Conservation (phyloP, 2,888 invertebrate species). For the Icerya purchasi region DNA sequence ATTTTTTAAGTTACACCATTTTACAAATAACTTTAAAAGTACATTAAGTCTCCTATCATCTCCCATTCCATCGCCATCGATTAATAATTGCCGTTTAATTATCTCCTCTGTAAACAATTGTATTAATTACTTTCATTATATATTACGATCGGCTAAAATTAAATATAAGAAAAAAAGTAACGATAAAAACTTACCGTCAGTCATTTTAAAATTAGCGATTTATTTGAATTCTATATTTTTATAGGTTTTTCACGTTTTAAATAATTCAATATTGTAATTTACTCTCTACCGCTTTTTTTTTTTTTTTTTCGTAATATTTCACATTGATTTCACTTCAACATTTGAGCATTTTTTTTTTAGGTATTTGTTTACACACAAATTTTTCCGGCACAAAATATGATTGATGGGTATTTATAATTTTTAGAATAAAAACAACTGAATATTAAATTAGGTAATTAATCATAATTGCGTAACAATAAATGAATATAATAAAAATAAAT, state of each 20-base stretch:
- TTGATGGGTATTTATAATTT: too few relatives aligned
- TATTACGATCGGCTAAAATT: too few relatives aligned
- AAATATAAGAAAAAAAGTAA: neutral
- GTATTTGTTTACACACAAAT: neutral
- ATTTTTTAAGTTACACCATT: conserved; percentile 49
- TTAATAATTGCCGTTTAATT: conserved; percentile 66
- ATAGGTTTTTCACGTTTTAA: too few relatives aligned
- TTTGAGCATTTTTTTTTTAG: conserved; percentile 1
- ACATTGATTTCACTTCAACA: neutral
- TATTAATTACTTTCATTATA: too few relatives aligned
- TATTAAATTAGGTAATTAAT: too few relatives aligned
- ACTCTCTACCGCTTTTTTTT: neutral
- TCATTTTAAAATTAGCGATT: neutral
- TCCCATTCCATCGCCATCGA: conserved; percentile 93
- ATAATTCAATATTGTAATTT: neutral
- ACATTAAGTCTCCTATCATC: conserved; percentile 78
- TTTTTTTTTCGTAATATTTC: neutral
- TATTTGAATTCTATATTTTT: too few relatives aligned
- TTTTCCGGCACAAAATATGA: neutral
- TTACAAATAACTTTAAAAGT: conserved; percentile 58
- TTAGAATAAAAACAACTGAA: too few relatives aligned
- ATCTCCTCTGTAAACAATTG: conserved; percentile 62
- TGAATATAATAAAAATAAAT: too few relatives aligned
- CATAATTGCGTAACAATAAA: too few relatives aligned
- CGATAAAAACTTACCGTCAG: neutral